phyloP scores from a whole-genome alignment of 2,113 vertebrate species.

The Carassius gibelio region DNA sequence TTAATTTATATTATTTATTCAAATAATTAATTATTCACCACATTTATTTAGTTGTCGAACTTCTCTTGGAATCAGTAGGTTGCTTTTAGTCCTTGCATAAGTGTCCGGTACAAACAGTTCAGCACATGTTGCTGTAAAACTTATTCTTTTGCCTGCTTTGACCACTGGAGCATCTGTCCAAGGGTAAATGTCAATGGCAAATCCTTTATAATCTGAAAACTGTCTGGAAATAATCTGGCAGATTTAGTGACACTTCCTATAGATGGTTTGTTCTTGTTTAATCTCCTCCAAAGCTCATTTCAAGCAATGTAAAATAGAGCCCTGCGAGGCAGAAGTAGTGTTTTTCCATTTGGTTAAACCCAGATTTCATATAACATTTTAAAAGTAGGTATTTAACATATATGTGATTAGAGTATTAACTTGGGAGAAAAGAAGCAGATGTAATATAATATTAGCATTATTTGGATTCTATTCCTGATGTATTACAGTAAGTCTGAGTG shows the following conservation, averaged over 20 bases:
- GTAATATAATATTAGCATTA: conserved; percentile 5
- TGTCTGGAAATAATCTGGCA: conserved; percentile 50
- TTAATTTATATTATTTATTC: background rate
- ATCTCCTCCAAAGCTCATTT: conserved; percentile 43
- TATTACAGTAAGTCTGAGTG: background rate
- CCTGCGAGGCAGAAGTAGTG: background rate
- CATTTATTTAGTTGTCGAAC: background rate
- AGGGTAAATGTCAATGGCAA: conserved; percentile 48
- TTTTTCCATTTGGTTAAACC: conserved; percentile 21
- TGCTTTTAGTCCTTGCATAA: background rate
- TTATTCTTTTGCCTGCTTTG: conserved; percentile 33
- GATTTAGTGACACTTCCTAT: conserved; percentile 43
- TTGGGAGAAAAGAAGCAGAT: background rate
- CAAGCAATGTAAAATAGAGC: conserved; percentile 42
- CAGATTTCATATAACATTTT: background rate
- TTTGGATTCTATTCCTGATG: background rate
- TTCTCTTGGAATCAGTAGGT: background rate
- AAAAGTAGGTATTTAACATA: conserved; percentile 18
- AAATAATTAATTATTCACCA: background rate
- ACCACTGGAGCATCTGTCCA: conserved; percentile 46
- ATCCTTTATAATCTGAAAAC: conserved; percentile 53
- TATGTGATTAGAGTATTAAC: conserved; percentile 6
- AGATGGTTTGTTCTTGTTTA: conserved; percentile 48
- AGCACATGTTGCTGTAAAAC: conserved; percentile 22
- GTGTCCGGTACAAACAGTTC: conserved; percentile 6